phyloP scores from a whole-genome alignment of 2,797 vertebrate species.

The Danio jaintianensis region DNA sequence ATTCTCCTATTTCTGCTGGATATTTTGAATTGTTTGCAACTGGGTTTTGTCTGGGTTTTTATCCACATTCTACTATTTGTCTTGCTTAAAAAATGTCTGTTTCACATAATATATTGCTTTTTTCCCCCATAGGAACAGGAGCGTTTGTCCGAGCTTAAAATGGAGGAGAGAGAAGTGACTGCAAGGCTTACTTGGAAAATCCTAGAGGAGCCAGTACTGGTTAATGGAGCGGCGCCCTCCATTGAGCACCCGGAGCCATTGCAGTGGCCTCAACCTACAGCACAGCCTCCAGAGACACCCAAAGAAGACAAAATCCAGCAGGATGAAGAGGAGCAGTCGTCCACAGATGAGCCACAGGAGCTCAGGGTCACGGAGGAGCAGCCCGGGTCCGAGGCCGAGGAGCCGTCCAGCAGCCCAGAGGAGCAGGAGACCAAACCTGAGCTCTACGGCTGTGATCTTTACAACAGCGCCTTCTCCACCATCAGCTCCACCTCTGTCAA shows the following conservation, averaged over 20 bases:
- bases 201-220: constrained; percentile 85
- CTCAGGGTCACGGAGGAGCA: constrained; percentile 65
- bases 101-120: constrained; percentile 55
- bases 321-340: constrained; percentile 54
- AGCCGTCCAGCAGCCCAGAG: constrained; percentile 76
- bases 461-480: constrained; percentile 66
- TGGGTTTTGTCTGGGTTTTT: background rate
- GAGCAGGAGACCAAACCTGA: constrained; percentile 77
- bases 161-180: constrained; percentile 82
- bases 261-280: constrained; percentile 63
- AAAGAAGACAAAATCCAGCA: constrained; percentile 71
- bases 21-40: background rate
- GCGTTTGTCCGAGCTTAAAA: constrained; percentile 87
- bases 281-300: constrained; percentile 69
- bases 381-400: constrained; percentile 72
- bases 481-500: constrained; percentile 55
- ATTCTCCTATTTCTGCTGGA: background rate
- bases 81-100: background rate
- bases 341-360: constrained; percentile 50
- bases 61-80: background rate
- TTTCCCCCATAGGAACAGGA: constrained; percentile 83
- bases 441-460: constrained; percentile 65
- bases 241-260: constrained; percentile 63
- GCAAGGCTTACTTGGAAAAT: constrained; percentile 87
- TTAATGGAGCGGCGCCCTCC: constrained; percentile 83